These are phyloP conservation scores for Leptinotarsa texana DNA, from an alignment of 1,140 invertebrate species.

Conservation along the genomic window DNA sequence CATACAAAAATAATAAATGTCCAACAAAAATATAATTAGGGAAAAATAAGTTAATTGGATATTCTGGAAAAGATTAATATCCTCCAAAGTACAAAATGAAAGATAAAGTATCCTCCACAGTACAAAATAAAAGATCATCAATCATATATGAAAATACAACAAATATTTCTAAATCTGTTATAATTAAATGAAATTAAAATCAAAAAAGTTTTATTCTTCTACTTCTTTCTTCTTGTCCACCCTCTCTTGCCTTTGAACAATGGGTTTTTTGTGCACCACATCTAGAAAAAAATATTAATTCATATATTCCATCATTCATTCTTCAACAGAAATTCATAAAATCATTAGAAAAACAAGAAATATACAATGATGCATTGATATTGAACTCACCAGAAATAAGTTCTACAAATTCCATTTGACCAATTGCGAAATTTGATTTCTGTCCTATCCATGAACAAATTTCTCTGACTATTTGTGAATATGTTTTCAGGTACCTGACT, in stretches of 20 bases:
- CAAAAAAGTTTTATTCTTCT: background rate
- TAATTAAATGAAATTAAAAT: background rate
- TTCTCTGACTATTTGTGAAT: background rate
- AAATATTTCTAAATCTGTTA: background rate
- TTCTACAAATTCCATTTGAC: too few relatives aligned
- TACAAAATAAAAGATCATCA: background rate
- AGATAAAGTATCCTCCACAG: too few relatives aligned
- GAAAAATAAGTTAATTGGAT: too few relatives aligned
- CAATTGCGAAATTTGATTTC: background rate
- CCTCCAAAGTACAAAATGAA: too few relatives aligned
- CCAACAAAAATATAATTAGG: too few relatives aligned
- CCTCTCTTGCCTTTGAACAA: background rate
- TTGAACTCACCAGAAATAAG: too few relatives aligned
- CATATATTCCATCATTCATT: background rate
- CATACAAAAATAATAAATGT: too few relatives aligned
- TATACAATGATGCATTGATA: background rate
- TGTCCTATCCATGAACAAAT: background rate
- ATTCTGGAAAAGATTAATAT: too few relatives aligned
- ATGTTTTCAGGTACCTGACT: background rate
- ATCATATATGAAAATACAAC: background rate
- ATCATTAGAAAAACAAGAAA: background rate
- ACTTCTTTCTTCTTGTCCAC: constrained; percentile 6
- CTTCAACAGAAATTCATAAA: background rate
- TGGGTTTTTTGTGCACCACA: background rate
- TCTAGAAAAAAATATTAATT: background rate